These are phyloP conservation scores for Chloropsis hardwickii DNA, from an alignment of 2,113 vertebrate species.

Conservation along the genomic window DNA sequence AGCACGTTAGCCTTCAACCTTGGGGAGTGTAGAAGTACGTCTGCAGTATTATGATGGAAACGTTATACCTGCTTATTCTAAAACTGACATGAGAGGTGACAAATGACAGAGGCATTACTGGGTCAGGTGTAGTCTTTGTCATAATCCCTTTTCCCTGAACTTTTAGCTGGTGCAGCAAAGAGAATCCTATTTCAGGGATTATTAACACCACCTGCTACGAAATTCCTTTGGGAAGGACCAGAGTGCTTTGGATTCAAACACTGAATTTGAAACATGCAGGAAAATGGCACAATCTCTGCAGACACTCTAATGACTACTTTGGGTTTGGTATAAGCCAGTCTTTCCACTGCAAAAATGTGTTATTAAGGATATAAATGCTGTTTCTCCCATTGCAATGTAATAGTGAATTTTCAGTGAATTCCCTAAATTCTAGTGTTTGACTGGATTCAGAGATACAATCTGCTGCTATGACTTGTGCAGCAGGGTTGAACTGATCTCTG, in stretches of 20 bases:
- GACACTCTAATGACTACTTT: not conserved
- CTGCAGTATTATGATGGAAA: constrained; percentile 66
- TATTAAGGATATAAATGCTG: not conserved
- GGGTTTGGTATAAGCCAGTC: not conserved
- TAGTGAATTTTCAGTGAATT: not conserved
- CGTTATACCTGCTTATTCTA: constrained; percentile 65
- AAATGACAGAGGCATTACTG: constrained; percentile 67
- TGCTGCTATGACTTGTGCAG: not conserved
- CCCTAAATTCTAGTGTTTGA: not conserved
- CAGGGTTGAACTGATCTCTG: not conserved
- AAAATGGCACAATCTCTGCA: not conserved
- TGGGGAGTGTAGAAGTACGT: constrained; percentile 63
- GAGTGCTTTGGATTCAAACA: not conserved
- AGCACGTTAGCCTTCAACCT: constrained; percentile 63
- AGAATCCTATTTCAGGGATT: constrained; percentile 66
- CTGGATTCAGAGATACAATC: not conserved
- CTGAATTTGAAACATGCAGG: not conserved
- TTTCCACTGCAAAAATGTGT: not conserved
- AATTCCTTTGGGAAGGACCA: constrained; percentile 12
- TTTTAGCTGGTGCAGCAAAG: constrained; percentile 56
- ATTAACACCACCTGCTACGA: constrained; percentile 63
- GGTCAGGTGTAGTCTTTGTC: constrained; percentile 68
- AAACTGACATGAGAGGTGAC: constrained; percentile 67
- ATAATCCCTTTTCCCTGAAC: constrained; percentile 64
- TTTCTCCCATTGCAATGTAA: not conserved